Base-by-base conservation (phyloP, 2,797 vertebrate genomes). In the Phalloptychus januarius region DNA sequence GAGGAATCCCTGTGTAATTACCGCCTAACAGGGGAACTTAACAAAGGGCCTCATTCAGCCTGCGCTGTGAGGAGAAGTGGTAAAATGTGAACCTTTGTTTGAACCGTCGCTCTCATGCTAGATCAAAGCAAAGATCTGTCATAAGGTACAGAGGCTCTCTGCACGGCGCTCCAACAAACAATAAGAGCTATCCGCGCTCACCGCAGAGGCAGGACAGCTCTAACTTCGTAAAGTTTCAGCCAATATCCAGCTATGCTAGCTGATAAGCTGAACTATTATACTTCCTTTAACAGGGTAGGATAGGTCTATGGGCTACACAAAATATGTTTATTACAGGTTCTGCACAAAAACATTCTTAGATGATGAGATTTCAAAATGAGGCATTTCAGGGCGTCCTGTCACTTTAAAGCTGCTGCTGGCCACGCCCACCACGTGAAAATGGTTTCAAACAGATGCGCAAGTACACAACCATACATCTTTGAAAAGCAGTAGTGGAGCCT, bases 1-100 rank as follows among this genome's bases (percentile, higher is more conserved):
- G 1, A 88, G 89, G 89, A 93, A 90, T 88, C 88, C 76, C 85
- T 70, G 84, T 89, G 90, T 93, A 94, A 93, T 94, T 93, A 94
- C 83, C 83, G 86, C 90, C 91, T 89, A 87, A 90, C 89, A 82
- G 88, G 84, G 81, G 86, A 61, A 89, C 90, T 90, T 90, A 85
- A 94, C 92, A 94, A 93, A 91, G 87, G 87, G 85, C 79, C 77
- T 89, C 81, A 89, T 92, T 95, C 91, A 91, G 87, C 81, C 63
- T 38, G 82, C 1, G 79, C 80, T 33, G 75, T 38, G 78, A 65
- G 73, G 83, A 83, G 83, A 73, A 79, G 83, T 69, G 86, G 87
- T 87, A 83, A 90, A 87, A 91, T 85, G 85, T 85, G 81, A 90
- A 91, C 89, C 86, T 87, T 90, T 90, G 90, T 92, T 78, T 90